Conservation (phyloP, 2,888 invertebrate genomes). For the Cataglyphis albicans region DNA sequence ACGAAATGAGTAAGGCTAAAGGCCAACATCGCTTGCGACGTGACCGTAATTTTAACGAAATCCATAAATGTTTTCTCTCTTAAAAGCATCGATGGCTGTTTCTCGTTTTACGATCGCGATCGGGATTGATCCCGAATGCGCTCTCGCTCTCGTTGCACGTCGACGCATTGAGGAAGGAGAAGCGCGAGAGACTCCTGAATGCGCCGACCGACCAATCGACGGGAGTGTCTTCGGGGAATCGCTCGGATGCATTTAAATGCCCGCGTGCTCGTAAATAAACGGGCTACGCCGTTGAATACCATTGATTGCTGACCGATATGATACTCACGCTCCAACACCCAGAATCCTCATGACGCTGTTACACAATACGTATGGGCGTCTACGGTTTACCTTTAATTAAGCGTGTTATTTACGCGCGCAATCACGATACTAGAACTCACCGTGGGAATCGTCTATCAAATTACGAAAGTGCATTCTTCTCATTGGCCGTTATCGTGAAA, state of each 20-base stretch:
- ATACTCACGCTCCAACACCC: constrained; percentile 56
- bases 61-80: background rate
- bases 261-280: constrained; percentile 71
- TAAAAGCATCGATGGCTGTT: background rate
- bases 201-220: constrained; percentile 73
- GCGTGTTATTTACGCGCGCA: constrained; percentile 13
- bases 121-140: constrained; percentile 28
- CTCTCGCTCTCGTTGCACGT: constrained; percentile 37
- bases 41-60: constrained; percentile 1
- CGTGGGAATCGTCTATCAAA: constrained; percentile 25
- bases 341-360: constrained; percentile 30
- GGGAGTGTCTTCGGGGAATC: constrained; percentile 80
- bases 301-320: constrained; percentile 71
- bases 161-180: constrained; percentile 55
- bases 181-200: constrained; percentile 68
- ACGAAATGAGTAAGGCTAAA: background rate
- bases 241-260: constrained; percentile 76
- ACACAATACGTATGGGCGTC: constrained; percentile 30
- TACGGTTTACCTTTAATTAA: constrained; percentile 37
- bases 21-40: background rate
- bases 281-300: constrained; percentile 64
- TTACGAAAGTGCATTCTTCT: background rate
- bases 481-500: background rate
- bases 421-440: background rate
- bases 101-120: constrained; percentile 35